phyloP scores from a whole-genome alignment of 1,140 invertebrate genomes.

The Drosophila busckii region DNA sequence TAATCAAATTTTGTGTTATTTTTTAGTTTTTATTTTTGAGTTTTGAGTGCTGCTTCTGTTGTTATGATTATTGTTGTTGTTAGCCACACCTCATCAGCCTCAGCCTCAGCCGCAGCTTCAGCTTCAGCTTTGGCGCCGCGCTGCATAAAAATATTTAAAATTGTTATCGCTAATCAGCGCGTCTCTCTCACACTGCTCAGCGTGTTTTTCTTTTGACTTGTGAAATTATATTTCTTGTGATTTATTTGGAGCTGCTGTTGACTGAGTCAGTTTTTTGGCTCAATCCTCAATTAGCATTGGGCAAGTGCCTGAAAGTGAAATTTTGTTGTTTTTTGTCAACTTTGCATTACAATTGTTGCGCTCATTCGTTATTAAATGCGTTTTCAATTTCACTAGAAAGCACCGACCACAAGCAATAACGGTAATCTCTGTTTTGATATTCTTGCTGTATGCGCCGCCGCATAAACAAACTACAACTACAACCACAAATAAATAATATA shows the following conservation, averaged over 20 bases:
- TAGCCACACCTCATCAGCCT: constrained; percentile 17
- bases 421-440: constrained; percentile 51
- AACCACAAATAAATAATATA: constrained; percentile 30
- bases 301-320: constrained; percentile 58
- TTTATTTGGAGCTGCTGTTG: constrained; percentile 1
- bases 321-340: constrained; percentile 17
- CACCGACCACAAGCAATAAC: constrained; percentile 14
- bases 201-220: constrained; percentile 10
- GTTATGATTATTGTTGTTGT: constrained; percentile 10
- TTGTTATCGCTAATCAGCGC: constrained; percentile 43
- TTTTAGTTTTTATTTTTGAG: not conserved
- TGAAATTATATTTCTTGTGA: constrained; percentile 27
- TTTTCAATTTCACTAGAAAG: constrained; percentile 76
- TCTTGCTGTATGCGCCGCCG: constrained; percentile 41
- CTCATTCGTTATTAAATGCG: constrained; percentile 52
- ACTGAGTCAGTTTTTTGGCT: constrained; percentile 29
- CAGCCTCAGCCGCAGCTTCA: too few species aligned
- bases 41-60: constrained; percentile 5
- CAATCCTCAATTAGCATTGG: too few species aligned
- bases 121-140: too few species aligned
- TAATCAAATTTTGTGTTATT: constrained; percentile 30
- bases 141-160: constrained; percentile 9
- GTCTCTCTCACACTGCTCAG: constrained; percentile 28
- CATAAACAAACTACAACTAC: constrained; percentile 11
- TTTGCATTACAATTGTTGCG: constrained; percentile 44